These are phyloP conservation scores for Darevskia mixta DNA, from an alignment of 2,797 vertebrate species.

Conservation along the genomic window DNA sequence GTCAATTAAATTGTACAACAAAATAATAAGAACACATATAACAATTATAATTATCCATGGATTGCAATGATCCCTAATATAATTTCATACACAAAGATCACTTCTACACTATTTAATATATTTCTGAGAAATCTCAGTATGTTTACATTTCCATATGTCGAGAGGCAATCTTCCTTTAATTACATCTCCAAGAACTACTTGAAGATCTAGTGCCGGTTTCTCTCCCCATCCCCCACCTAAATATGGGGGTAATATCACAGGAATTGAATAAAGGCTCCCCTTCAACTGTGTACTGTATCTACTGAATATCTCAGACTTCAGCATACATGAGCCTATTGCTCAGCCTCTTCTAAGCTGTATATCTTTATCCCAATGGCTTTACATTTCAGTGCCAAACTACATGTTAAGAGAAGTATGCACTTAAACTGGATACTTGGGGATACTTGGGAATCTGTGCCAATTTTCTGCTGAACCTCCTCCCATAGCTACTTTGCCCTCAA, in stretches of 20 bases:
- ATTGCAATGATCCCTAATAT: neutral
- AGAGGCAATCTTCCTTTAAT: neutral
- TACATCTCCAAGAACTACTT: neutral
- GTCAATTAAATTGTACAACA: no score
- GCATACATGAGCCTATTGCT: neutral
- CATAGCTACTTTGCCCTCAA: neutral
- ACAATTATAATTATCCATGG: neutral
- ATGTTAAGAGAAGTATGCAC: neutral
- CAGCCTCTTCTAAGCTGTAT: neutral
- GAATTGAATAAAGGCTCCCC: neutral
- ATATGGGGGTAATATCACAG: neutral
- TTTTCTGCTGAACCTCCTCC: neutral
- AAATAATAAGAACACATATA: no score
- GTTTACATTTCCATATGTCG: neutral
- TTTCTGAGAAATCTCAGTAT: neutral
- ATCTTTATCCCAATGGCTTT: neutral
- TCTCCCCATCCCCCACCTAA: neutral
- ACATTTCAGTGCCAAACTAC: neutral
- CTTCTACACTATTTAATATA: neutral
- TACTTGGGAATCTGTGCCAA: neutral
- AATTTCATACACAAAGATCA: neutral
- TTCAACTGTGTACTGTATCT: neutral
- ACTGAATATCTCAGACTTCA: neutral
- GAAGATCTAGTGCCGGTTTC: neutral
- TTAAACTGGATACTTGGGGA: neutral